Percentiles rank a stretch among this genome's conserved stretches.
Evolutionary conservation across 2,888 invertebrate species (phyloP).

Genomic region (Carterocephalus palaemon): DNA sequence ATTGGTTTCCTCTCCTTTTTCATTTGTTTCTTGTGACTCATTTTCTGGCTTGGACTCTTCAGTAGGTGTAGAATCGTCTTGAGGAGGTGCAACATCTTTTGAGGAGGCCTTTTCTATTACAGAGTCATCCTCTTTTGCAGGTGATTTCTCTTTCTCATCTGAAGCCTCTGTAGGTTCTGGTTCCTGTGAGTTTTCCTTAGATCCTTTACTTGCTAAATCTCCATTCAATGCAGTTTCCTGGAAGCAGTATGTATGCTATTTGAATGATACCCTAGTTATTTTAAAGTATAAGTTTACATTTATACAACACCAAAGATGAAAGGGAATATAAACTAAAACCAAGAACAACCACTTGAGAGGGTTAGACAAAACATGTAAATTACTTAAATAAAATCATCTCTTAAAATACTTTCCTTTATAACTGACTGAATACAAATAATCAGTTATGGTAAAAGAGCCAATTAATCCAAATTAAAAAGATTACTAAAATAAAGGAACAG

Average conservation of each 20-base stretch:
- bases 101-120: conserved; percentile 45
- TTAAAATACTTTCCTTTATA: too few species aligned
- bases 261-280: too few species aligned
- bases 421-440: too few species aligned
- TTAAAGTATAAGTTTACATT: too few species aligned
- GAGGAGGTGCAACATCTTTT: conserved; percentile 39
- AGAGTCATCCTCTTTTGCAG: conserved; percentile 37
- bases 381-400: too few species aligned
- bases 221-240: conserved; percentile 61
- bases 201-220: conserved; percentile 48
- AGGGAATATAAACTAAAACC: too few species aligned
- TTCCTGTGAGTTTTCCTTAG: conserved; percentile 58
- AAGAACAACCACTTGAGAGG: too few species aligned
- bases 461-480: too few species aligned
- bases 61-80: conserved; percentile 31
- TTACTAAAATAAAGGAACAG: too few species aligned
- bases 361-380: too few species aligned
- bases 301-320: too few species aligned
- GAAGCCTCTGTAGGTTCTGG: conserved; percentile 32
- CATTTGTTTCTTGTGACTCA: conserved; percentile 40
- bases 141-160: conserved; percentile 42
- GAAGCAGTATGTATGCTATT: conserved; percentile 28
- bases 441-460: too few species aligned
- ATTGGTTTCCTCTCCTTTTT: conserved; percentile 33
- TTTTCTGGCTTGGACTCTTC: conserved; percentile 36